Conservation (phyloP, 2,113 vertebrate genomes). For the Picathartes gymnocephalus region DNA sequence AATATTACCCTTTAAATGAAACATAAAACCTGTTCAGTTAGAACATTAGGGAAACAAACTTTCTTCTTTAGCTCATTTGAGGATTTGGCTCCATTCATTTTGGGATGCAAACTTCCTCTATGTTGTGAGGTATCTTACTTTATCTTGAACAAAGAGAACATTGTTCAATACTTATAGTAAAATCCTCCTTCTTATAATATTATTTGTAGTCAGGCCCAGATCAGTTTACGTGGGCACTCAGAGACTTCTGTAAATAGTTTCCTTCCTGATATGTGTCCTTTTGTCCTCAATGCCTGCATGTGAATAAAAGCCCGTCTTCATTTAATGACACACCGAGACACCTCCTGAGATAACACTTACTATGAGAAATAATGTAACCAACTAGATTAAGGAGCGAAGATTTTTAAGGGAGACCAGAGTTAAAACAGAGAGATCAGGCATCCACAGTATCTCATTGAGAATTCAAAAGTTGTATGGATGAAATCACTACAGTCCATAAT, state of each 20-base stretch:
- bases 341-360: background rate
- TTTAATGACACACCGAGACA: background rate
- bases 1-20: background rate
- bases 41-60: background rate
- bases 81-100: background rate
- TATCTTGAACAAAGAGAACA: background rate
- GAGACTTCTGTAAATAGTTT: background rate
- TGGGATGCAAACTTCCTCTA: background rate
- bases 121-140: background rate
- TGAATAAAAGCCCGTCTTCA: background rate
- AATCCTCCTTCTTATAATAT: background rate
- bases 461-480: background rate
- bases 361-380: background rate
- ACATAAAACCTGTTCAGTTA: background rate
- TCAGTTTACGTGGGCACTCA: background rate
- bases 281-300: background rate
- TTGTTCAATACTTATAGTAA: background rate
- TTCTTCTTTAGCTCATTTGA: background rate
- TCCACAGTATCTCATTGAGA: background rate
- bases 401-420: background rate
- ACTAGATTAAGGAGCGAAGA: background rate
- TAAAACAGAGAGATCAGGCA: background rate
- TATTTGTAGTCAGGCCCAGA: background rate
- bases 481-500: background rate
- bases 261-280: background rate